Conservation (phyloP, 2,888 invertebrate genomes). For the Busseola fusca region DNA sequence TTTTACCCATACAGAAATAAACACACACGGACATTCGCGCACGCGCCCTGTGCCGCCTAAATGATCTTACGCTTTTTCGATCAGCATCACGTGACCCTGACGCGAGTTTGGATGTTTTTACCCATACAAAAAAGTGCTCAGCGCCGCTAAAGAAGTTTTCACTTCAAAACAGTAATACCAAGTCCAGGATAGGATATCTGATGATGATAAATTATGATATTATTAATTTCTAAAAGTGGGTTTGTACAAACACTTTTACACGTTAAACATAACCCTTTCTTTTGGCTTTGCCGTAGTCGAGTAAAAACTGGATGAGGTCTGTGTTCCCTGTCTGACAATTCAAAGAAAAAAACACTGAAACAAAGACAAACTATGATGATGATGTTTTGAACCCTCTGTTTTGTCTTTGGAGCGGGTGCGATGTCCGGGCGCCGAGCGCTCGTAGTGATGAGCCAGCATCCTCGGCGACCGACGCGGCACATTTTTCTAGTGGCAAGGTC, state of each 20-base stretch:
- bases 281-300: not conserved
- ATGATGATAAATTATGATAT: not conserved
- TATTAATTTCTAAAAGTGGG: not conserved
- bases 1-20: no score
- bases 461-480: conserved; percentile 85
- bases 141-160: no score
- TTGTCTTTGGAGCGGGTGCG: conserved; percentile 69
- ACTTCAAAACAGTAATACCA: no score
- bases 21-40: no score
- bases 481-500: conserved; percentile 90
- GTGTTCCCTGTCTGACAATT: not conserved
- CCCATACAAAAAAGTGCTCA: no score
- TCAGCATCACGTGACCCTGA: no score
- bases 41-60: no score
- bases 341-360: not conserved
- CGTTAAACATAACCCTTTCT: not conserved
- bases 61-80: no score
- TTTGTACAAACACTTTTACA: not conserved
- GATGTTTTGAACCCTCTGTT: conserved; percentile 12
- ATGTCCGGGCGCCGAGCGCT: conserved; percentile 67
- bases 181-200: no score
- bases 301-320: not conserved
- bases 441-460: conserved; percentile 84
- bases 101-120: no score
- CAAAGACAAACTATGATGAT: conserved; percentile 15